A percentile compares a stretch with the other conserved stretches of the same genome.
phyloP scores from a whole-genome alignment of 2,888 invertebrate genomes.

The Masnerella sp. region DNA sequence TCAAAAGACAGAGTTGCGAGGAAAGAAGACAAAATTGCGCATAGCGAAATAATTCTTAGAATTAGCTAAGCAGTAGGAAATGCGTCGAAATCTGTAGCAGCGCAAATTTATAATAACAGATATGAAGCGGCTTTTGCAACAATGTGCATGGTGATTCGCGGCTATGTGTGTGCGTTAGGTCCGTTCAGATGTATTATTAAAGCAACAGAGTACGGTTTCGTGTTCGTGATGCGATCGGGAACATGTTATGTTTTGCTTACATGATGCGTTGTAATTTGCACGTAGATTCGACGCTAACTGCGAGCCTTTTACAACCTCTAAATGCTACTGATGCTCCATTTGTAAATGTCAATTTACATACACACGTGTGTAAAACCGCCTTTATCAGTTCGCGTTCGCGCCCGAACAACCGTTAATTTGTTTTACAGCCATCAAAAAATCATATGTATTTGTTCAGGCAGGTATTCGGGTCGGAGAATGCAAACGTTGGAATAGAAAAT shows the following conservation, averaged over 20 bases:
- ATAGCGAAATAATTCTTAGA: conserved; percentile 27
- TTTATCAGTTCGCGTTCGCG: conserved; percentile 36
- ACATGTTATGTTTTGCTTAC: conserved; percentile 65
- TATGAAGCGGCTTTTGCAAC: conserved; percentile 38
- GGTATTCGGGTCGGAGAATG: conserved; percentile 8
- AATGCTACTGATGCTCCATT: conserved; percentile 68
- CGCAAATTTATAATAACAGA: conserved; percentile 47
- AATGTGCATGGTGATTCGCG: conserved; percentile 38
- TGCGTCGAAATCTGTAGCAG: conserved; percentile 36
- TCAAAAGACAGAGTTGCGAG: conserved; percentile 14
- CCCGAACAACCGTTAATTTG: conserved; percentile 38
- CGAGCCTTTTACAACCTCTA: conserved; percentile 63
- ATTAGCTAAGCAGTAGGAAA: conserved; percentile 25
- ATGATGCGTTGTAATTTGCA: conserved; percentile 67
- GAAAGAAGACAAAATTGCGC: conserved; percentile 2
- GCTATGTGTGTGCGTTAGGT: conserved; percentile 17
- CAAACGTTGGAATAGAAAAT: conserved; percentile 2
- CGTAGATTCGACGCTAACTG: conserved; percentile 63
- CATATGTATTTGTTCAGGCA: conserved; percentile 14
- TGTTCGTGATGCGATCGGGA: conserved; percentile 62
- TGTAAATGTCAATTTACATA: conserved; percentile 70
- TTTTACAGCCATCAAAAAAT: conserved; percentile 16
- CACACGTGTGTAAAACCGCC: conserved; percentile 49
- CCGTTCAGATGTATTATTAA: conserved; percentile 47
- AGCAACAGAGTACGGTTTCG: conserved; percentile 50